Percentiles rank a stretch among this genome's conserved stretches.
phyloP scores from a whole-genome alignment of 1,140 invertebrate species.

The Hesperophylax magnus region DNA sequence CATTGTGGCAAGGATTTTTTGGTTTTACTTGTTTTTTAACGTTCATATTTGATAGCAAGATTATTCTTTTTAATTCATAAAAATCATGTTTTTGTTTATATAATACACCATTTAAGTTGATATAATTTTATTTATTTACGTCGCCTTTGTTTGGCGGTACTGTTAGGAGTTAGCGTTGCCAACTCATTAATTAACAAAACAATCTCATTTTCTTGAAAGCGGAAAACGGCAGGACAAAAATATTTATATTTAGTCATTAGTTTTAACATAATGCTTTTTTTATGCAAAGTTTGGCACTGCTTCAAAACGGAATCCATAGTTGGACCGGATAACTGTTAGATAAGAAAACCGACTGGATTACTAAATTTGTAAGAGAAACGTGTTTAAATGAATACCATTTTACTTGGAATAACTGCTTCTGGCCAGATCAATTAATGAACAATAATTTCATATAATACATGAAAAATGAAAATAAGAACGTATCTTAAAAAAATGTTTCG shows the following conservation, averaged over 20 bases:
- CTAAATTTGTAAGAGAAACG: background rate
- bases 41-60: no score
- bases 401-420: background rate
- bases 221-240: constrained; percentile 23
- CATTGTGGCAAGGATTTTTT: no score
- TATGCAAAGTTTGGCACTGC: constrained; percentile 47
- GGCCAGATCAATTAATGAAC: background rate
- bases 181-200: constrained; percentile 30
- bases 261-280: constrained; percentile 51
- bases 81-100: no score
- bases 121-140: no score
- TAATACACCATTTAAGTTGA: no score
- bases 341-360: background rate
- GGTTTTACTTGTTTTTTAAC: no score
- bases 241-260: constrained; percentile 40
- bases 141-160: no score
- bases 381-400: background rate
- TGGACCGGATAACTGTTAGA: background rate
- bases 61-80: no score
- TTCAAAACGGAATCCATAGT: constrained; percentile 1
- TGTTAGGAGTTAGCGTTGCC: background rate
- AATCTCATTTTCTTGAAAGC: constrained; percentile 28
- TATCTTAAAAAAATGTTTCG: no score
- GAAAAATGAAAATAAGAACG: no score
- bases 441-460: no score